phyloP scores from a whole-genome alignment of 2,113 vertebrate species.

The Ceratotherium simum region DNA sequence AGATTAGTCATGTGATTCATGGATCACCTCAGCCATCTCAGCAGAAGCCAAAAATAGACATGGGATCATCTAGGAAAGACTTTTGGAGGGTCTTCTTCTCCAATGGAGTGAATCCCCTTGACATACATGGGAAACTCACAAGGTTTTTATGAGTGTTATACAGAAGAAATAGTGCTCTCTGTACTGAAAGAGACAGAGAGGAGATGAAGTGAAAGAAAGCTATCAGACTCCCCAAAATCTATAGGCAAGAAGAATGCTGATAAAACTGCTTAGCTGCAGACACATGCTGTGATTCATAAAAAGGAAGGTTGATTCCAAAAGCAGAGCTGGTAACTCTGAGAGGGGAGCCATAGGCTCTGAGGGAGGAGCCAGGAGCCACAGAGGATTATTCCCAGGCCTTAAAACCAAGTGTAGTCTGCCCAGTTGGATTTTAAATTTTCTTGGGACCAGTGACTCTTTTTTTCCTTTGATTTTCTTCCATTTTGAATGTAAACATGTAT shows the following conservation, averaged over 20 bases:
- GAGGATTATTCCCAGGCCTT: neutral
- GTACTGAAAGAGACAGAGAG: neutral
- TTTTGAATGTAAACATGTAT: neutral
- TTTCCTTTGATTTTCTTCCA: neutral
- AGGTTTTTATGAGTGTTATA: neutral
- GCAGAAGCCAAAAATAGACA: neutral
- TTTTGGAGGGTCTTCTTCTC: neutral
- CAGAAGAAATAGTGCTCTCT: neutral
- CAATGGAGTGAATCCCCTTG: neutral
- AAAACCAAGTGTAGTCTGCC: neutral
- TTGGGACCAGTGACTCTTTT: neutral
- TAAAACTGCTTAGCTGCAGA: neutral
- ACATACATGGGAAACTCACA: neutral
- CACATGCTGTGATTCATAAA: neutral
- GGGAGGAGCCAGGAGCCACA: neutral
- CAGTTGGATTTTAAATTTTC: conserved; percentile 6
- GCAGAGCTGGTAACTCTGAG: neutral
- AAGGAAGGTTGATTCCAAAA: neutral
- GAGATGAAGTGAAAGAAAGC: neutral
- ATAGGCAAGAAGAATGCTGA: neutral
- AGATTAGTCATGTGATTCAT: neutral
- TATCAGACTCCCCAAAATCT: neutral
- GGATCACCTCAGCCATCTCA: neutral
- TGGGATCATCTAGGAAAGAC: neutral
- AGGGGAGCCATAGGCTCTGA: neutral